These are phyloP conservation scores for Cotesia glomerata DNA, from an alignment of 1,140 invertebrate genomes.

Conservation along the genomic window DNA sequence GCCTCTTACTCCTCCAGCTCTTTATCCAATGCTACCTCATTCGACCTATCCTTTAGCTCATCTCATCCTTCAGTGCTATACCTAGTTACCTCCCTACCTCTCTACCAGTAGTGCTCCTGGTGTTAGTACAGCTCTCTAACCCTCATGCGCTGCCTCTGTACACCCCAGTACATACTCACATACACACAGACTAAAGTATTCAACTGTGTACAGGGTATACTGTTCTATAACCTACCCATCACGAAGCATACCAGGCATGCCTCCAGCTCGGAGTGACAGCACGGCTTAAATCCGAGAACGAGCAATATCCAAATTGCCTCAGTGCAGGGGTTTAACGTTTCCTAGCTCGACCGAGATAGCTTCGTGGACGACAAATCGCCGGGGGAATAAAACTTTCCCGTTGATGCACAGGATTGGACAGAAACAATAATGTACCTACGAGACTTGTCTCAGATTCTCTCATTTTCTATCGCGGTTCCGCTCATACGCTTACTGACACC, in stretches of 20 bases:
- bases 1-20: not conserved
- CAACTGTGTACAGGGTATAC: too few relatives aligned
- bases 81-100: not conserved
- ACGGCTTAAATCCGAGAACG: slow-evolving; percentile 43
- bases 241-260: slow-evolving; percentile 8
- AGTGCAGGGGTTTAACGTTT: slow-evolving; percentile 45
- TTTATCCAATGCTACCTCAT: too few relatives aligned
- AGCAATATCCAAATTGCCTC: slow-evolving; percentile 55
- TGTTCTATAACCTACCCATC: not conserved
- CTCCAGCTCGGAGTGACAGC: slow-evolving; percentile 30
- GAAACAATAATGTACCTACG: slow-evolving; percentile 21
- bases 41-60: too few relatives aligned
- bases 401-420: slow-evolving; percentile 48
- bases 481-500: too few relatives aligned
- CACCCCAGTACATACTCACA: too few relatives aligned
- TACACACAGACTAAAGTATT: too few relatives aligned
- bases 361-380: slow-evolving; percentile 44
- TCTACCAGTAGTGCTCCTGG: too few relatives aligned
- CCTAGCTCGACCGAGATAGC: slow-evolving; percentile 36
- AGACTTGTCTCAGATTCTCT: slow-evolving; percentile 26
- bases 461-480: too few relatives aligned
- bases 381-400: slow-evolving; percentile 44
- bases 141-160: too few relatives aligned
- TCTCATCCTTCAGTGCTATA: not conserved
- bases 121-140: too few relatives aligned